phyloP scores from a whole-genome alignment of 2,797 vertebrate genomes.

The Cryptoblepharus egeriae region DNA sequence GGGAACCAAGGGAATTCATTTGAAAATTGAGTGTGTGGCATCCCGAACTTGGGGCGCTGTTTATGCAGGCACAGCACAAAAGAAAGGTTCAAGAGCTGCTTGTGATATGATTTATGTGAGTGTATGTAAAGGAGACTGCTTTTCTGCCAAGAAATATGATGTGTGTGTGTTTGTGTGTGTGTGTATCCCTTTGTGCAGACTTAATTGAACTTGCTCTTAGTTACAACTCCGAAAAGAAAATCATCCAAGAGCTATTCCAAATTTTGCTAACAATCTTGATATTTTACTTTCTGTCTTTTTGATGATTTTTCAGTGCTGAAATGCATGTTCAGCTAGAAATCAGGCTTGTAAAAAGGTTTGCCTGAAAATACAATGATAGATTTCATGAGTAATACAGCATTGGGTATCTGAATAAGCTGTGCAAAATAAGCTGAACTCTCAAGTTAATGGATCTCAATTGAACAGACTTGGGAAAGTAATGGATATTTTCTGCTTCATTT shows the following conservation, averaged over 20 bases:
- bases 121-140: background rate
- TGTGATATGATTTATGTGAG: background rate
- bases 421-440: background rate
- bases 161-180: too few relatives aligned
- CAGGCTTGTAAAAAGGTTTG: slow-evolving; percentile 6
- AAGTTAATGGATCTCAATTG: too few relatives aligned
- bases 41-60: background rate
- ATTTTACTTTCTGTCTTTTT: background rate
- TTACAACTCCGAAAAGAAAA: background rate
- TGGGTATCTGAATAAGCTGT: background rate
- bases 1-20: background rate
- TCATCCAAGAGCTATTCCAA: background rate
- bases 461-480: too few relatives aligned
- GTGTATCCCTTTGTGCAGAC: too few relatives aligned
- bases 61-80: background rate
- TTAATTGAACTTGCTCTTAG: background rate
- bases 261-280: background rate
- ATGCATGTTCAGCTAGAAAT: background rate
- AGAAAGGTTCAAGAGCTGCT: background rate
- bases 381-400: slow-evolving; percentile 5
- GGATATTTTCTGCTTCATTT: too few relatives aligned
- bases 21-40: background rate
- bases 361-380: slow-evolving; percentile 5
- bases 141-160: background rate
- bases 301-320: background rate